phyloP scores from a whole-genome alignment of 92 coral and sea anemone species.

The Chrysogorgia sp. region DNA sequence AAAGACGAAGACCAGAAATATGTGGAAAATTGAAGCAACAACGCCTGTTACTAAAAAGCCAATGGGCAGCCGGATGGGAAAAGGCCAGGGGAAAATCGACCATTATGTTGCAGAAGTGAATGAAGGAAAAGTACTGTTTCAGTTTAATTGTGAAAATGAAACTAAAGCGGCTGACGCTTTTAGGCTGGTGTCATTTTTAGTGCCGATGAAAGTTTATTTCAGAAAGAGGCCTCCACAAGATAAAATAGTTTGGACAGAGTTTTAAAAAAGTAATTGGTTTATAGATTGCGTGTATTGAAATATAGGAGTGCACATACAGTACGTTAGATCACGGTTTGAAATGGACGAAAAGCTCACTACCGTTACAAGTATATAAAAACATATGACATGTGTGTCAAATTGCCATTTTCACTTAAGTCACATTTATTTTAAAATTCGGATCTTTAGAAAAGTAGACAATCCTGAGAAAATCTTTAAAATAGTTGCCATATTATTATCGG shows the following conservation, averaged over 20 bases:
- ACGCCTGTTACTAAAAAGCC: slow-evolving; percentile 88
- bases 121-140: slow-evolving; percentile 89
- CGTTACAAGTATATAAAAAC: too few species aligned
- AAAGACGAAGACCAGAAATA: slow-evolving; percentile 79
- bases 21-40: slow-evolving; percentile 87
- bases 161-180: slow-evolving; percentile 86
- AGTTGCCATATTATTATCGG: too few species aligned
- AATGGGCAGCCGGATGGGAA: slow-evolving; percentile 96
- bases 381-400: too few species aligned
- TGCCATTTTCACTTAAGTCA: too few species aligned
- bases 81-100: slow-evolving; percentile 95
- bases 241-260: slow-evolving; percentile 87
- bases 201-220: slow-evolving; percentile 87
- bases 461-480: too few species aligned
- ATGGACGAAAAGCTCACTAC: too few species aligned
- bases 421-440: too few species aligned
- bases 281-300: not conserved
- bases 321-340: too few species aligned
- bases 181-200: slow-evolving; percentile 75
- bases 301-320: too few species aligned
- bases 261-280: slow-evolving; percentile 35
- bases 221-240: slow-evolving; percentile 81
- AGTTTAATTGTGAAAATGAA: slow-evolving; percentile 92
- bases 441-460: too few species aligned
- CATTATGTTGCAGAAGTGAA: slow-evolving; percentile 91